Evolutionary conservation across 2,888 invertebrate genomes (phyloP), one percentile per base, ranked within the genome.

Genomic region (Nomada fucata): DNA sequence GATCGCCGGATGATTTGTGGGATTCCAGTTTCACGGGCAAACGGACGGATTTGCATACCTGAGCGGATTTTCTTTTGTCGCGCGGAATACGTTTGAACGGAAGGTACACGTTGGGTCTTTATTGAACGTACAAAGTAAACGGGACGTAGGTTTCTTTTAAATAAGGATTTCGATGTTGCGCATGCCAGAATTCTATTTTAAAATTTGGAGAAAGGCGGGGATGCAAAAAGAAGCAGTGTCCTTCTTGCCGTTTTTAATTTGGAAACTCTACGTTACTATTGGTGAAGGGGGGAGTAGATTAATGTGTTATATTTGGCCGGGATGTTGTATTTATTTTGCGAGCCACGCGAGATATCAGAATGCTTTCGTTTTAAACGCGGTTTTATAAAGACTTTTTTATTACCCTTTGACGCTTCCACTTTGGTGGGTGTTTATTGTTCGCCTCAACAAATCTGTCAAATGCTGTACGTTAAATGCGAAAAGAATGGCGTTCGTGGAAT

Each of bases 321-420:
- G 2, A 42, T 36, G 15, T 18, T 42, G 42, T 55, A 55, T 55
- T 68, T 68, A 11, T 23, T 68, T 3, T 23, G 15, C 53, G 36
- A 36, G 55, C 53, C 15, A 36, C 67, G 36, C 53, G 2, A 20
- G 20, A 53, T 15, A 53, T 18, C 10, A 20, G 1, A n/a, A 15
- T 23, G 44, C 13, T 44, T 63, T 63, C 61, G 5, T 44, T 44
- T 63, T 20, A 2, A 42, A 20, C 55, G 2, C 20, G 29, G 52
- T 53, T 36, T 67, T 53, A 29, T 36, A 52, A 67, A 53, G 29
- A n/a, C n/a, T 52, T 52, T n/a, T 18, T 50, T 52, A 52, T 67
- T 67, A 9, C 26, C 20, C n/a, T 23, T 15, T 15, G 1, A 52
- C 18, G 67, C 36, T 23, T 20, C n/a, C 23, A 36, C 11, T n/a